Base-by-base conservation (phyloP, 2,113 vertebrate species). In the Pandion haliaetus region DNA sequence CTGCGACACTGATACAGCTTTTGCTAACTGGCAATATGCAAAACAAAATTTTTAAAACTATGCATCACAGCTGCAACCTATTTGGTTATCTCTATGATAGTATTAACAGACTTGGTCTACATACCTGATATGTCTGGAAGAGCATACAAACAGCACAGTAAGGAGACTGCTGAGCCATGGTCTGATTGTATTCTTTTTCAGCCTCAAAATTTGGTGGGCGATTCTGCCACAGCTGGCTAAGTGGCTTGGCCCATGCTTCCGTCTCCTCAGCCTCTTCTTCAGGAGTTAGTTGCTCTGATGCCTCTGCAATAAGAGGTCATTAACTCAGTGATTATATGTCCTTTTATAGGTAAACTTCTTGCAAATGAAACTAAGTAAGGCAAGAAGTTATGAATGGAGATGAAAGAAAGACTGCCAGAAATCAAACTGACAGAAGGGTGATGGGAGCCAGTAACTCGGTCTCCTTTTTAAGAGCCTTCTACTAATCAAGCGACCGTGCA, bases 91-190 rank as follows among this genome's bases (percentile, higher is more conserved):
- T 73, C 38, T 44, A 9, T 5, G 36, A 5, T 4, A 77, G 47
- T 31, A 44, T 14, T 38, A 78, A 14, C 31, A 87, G 72, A 18
- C 28, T 28, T 42, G 13, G 38, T 49, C 93, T 80, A 91, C 99
- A 97, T 98, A 99, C 99, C 88, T 99, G 98, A 67, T 99, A 98
- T 0, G 98, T 98, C 97, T 99, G 98, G 97, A 99, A 99, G 40
- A 99, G 98, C 97, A 99, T 98, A 93, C 99, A 99, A 61, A 99
- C 98, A 17, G 99, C 98, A 71, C 99, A 99, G 97, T 99, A 99
- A 1, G 99, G 99, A 12, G 99, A 94, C 96, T 98, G 98, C 87
- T 98, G 98, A 74, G 99, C 99, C 98, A 99, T 98, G 36, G 66
- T 97, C 61, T 98, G 97, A 82, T 99, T 99, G 95, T 99, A 99